Conservation (phyloP, 2,888 invertebrate genomes). For the Leptothorax acervorum region DNA sequence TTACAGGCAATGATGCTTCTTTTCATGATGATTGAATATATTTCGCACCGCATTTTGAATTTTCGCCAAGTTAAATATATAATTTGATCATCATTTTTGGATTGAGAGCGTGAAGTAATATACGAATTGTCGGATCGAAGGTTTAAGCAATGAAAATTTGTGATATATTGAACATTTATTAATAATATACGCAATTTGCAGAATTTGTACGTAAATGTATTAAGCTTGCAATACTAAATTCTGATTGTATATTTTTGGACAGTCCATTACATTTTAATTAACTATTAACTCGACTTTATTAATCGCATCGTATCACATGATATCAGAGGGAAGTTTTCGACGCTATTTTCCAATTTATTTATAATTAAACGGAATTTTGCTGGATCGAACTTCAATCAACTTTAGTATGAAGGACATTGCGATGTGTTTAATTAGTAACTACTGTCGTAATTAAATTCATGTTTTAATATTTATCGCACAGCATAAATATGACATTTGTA, state of each 20-base stretch:
- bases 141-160: neutral
- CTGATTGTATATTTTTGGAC: neutral
- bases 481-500: neutral
- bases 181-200: neutral
- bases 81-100: neutral
- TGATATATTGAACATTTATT: neutral
- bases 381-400: neutral
- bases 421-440: conserved; percentile 17
- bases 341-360: conserved; percentile 21
- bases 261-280: conserved; percentile 1
- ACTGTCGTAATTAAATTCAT: conserved; percentile 17
- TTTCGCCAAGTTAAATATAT: neutral
- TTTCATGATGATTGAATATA: neutral
- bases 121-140: neutral
- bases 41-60: neutral
- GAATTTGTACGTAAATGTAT: neutral
- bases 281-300: conserved; percentile 17
- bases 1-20: neutral
- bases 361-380: conserved; percentile 21
- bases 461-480: neutral
- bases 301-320: conserved; percentile 5
- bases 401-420: neutral
- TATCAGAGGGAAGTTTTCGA: conserved; percentile 9
- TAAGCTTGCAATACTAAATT: neutral
- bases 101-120: neutral